Base-by-base conservation (phyloP, 2,888 invertebrate genomes). In the Smittia aterrima region DNA sequence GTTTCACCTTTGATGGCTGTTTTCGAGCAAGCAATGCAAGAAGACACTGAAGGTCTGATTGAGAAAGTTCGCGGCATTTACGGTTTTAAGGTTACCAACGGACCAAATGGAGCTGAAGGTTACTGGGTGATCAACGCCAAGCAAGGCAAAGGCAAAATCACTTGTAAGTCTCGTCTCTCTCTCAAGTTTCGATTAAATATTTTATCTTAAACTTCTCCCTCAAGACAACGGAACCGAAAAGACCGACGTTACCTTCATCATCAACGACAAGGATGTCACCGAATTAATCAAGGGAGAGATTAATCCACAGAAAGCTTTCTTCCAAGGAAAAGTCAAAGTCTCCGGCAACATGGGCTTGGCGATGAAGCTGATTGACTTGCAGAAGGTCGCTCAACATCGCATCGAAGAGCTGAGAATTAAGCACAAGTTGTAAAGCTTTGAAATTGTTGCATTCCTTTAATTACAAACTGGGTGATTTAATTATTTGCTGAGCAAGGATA, bases 331-430 rank as follows among this genome's bases (percentile, higher is more conserved):
- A 83, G 89, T 95, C 75, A 98, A 97, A 84, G 91, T 98, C 75
- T 93, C 96, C 81, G 98, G 98, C 38, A 98, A 98, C 81, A 95
- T 98, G 92, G 96, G 95, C 0, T 84, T 97, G 58, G 98, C 98
- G 1, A 92, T 98, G 92, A 98, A 96, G 82, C 84, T 98, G 75
- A 90, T 92, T 20, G 93, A 94, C 77, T 82, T 96, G 76, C 93
- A 94, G 79, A 87, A 88, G 75, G 87, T 88, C 4, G 92, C 92
- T 0, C 86, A 79, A 22, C 58, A 72, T 72, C 71, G 71, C 58
- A 92, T 93, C 78, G 92, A 90, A 40, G 84, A 87, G 22, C 84
- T 93, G 74, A 87, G 91, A 74, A 86, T 93, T 1, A 72, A 72
- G 27, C 71, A 72, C 20, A 93, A 91, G 83, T 83, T 94, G 80